phyloP scores from a whole-genome alignment of 1,140 invertebrate species.

The Sipha flava region DNA sequence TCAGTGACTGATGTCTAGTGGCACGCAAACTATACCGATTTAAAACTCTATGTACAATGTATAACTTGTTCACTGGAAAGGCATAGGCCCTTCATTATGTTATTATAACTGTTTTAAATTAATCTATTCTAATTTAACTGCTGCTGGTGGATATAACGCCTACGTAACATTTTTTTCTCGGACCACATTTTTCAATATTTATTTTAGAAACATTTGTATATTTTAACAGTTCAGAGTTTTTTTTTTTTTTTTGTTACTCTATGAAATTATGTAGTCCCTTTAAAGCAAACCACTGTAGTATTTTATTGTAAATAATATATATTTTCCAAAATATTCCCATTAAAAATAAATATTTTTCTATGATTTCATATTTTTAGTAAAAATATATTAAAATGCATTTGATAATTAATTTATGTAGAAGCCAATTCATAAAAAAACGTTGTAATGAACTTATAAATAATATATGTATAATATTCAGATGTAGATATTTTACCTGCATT shows the following conservation, averaged over 20 bases:
- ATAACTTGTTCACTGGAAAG: constrained; percentile 5
- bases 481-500: no score
- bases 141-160: constrained; percentile 1
- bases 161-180: neutral
- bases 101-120: constrained; percentile 22
- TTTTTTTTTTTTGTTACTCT: neutral
- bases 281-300: neutral
- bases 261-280: neutral
- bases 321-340: neutral
- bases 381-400: neutral
- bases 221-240: neutral
- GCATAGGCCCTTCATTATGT: neutral
- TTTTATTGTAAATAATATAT: neutral
- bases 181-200: constrained; percentile 4
- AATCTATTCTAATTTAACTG: constrained; percentile 27
- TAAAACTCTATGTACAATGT: neutral
- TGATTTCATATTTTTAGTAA: neutral
- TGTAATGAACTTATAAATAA: no score
- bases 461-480: no score
- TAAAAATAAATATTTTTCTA: no score
- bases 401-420: neutral
- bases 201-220: neutral
- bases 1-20: neutral
- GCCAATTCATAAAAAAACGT: no score
- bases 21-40: neutral